Evolutionary conservation across 2,888 invertebrate species (phyloP).

Genomic region (Drosophila nr. perissopoda): DNA sequence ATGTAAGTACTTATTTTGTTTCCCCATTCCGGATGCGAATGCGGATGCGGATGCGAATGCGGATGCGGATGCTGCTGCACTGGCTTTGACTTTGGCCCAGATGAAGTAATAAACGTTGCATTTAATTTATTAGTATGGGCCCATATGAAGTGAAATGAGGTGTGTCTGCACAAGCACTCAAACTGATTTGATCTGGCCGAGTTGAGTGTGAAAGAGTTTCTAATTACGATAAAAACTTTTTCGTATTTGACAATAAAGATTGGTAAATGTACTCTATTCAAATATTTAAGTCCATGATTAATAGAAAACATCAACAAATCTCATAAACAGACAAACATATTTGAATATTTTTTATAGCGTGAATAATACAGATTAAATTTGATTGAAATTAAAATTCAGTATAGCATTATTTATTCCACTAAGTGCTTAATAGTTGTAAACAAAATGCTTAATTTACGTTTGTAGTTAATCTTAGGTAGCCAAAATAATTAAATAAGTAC

Average conservation of each 20-base stretch:
- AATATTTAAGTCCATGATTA: background rate
- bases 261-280: background rate
- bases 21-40: slow-evolving; percentile 8
- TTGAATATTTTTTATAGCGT: background rate
- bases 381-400: background rate
- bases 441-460: background rate
- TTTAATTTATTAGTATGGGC: slow-evolving; percentile 66
- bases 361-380: background rate
- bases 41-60: slow-evolving; percentile 17
- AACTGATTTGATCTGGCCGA: slow-evolving; percentile 30
- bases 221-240: slow-evolving; percentile 5
- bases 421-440: background rate
- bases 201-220: slow-evolving; percentile 10
- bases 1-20: slow-evolving; percentile 54
- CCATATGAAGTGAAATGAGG: slow-evolving; percentile 35
- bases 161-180: slow-evolving; percentile 42
- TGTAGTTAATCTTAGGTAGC: background rate
- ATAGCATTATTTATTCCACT: background rate
- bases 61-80: slow-evolving; percentile 20
- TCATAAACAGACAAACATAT: background rate
- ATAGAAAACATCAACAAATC: background rate
- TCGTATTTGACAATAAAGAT: background rate
- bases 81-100: slow-evolving; percentile 39
- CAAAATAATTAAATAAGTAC: background rate
- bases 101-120: slow-evolving; percentile 77